These are phyloP conservation scores for Micrasema longulum DNA, from an alignment of 1,140 invertebrate species.

Conservation along the genomic window DNA sequence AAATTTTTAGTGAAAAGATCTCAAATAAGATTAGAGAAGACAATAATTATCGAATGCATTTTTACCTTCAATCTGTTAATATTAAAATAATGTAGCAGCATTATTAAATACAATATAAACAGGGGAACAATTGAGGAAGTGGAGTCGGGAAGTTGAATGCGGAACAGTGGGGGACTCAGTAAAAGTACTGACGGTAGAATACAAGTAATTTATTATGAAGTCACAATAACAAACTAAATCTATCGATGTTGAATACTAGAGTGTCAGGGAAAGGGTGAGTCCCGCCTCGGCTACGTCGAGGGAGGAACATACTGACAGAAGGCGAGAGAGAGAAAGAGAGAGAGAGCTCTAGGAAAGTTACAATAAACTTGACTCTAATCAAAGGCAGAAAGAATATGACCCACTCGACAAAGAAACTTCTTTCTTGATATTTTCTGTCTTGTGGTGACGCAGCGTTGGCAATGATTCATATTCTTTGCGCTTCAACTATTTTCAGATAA, in stretches of 20 bases:
- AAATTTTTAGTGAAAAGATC: too few relatives aligned
- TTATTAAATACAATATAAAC: too few relatives aligned
- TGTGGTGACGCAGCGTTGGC: constrained; percentile 34
- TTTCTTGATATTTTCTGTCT: constrained; percentile 53
- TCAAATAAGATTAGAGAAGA: too few relatives aligned
- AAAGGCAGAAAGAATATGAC: constrained; percentile 54
- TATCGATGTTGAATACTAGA: constrained; percentile 18
- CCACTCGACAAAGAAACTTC: constrained; percentile 50
- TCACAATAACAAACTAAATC: constrained; percentile 33
- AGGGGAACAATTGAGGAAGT: background rate
- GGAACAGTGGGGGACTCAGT: background rate
- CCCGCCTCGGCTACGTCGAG: background rate
- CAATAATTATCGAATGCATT: too few relatives aligned
- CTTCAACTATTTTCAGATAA: constrained; percentile 45
- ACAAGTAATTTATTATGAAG: constrained; percentile 29
- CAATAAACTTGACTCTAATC: background rate
- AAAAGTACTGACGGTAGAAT: constrained; percentile 10
- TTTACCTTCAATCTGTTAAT: too few relatives aligned
- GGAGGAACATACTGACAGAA: too few relatives aligned
- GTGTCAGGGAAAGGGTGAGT: background rate
- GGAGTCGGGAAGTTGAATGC: background rate
- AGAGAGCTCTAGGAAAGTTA: too few relatives aligned
- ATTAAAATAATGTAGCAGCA: too few relatives aligned
- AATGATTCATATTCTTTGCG: too few relatives aligned
- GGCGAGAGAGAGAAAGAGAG: too few relatives aligned